Conservation (phyloP, 1,140 invertebrate genomes). For the Meloidogyne exigua region DNA sequence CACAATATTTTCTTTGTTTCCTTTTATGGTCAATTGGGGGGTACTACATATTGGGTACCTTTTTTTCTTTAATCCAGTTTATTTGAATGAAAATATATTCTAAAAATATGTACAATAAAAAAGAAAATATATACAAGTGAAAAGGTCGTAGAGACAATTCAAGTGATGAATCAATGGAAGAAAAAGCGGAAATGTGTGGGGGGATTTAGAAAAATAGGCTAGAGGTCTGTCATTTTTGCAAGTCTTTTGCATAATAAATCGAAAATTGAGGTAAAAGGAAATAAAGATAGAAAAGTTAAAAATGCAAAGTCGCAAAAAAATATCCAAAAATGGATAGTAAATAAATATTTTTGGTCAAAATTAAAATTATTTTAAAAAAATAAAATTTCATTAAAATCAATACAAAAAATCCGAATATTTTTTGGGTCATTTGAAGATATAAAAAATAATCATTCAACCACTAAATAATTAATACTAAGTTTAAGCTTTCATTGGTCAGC, state of each 20-base stretch:
- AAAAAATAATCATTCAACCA: too few relatives aligned
- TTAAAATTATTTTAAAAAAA: too few relatives aligned
- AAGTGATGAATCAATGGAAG: constrained; percentile 1
- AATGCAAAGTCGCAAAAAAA: neutral
- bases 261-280: neutral
- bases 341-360: too few relatives aligned
- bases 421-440: too few relatives aligned
- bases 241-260: neutral
- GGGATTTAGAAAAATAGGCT: neutral
- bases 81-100: too few relatives aligned
- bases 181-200: neutral
- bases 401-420: too few relatives aligned
- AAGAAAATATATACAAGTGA: neutral
- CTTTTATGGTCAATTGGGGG: too few relatives aligned
- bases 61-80: too few relatives aligned
- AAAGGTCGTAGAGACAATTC: neutral
- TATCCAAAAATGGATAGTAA: neutral
- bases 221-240: neutral
- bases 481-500: neutral
- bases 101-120: neutral
- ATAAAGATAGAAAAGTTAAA: neutral
- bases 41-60: too few relatives aligned
- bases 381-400: too few relatives aligned
- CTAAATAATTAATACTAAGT: neutral
- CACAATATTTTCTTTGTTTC: too few relatives aligned